These are phyloP conservation scores for Chrysogorgia sp. DNA, from an alignment of 92 coral and sea anemone species.

Conservation along the genomic window DNA sequence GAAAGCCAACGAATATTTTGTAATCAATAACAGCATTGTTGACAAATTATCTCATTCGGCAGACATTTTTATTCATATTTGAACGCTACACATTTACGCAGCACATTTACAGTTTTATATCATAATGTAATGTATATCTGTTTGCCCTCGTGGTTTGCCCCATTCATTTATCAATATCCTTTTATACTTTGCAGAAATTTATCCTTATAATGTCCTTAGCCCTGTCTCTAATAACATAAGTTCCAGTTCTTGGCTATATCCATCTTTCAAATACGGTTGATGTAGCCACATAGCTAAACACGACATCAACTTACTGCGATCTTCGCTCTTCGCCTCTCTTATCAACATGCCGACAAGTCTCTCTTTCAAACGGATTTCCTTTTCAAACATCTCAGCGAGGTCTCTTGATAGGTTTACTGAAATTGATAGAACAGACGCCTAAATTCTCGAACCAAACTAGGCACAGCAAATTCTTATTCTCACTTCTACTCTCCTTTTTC, in stretches of 20 bases:
- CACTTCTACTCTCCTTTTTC: too few relatives aligned
- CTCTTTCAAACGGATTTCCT: constrained; percentile 80
- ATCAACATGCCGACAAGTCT: constrained; percentile 72
- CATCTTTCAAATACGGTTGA: constrained; percentile 79
- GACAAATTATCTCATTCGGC: too few relatives aligned
- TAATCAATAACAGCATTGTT: background rate
- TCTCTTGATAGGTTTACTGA: constrained; percentile 74
- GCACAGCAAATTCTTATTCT: background rate
- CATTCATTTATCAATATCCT: background rate
- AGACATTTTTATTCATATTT: too few relatives aligned
- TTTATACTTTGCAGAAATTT: background rate
- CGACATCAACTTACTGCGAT: constrained; percentile 76
- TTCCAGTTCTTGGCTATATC: constrained; percentile 66
- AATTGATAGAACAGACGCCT: background rate
- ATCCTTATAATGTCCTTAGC: constrained; percentile 40
- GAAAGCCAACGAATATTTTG: background rate
- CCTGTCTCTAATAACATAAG: constrained; percentile 89
- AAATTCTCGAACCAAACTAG: background rate
- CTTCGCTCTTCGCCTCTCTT: constrained; percentile 47
- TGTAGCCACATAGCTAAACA: constrained; percentile 89
- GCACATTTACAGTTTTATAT: too few relatives aligned
- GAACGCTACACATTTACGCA: too few relatives aligned
- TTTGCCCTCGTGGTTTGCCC: too few relatives aligned
- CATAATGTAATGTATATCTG: too few relatives aligned
- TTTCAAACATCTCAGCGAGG: constrained; percentile 63